Evolutionary conservation across 2,797 vertebrate genomes (phyloP).

Genomic region (Anomalospiza imberbis): DNA sequence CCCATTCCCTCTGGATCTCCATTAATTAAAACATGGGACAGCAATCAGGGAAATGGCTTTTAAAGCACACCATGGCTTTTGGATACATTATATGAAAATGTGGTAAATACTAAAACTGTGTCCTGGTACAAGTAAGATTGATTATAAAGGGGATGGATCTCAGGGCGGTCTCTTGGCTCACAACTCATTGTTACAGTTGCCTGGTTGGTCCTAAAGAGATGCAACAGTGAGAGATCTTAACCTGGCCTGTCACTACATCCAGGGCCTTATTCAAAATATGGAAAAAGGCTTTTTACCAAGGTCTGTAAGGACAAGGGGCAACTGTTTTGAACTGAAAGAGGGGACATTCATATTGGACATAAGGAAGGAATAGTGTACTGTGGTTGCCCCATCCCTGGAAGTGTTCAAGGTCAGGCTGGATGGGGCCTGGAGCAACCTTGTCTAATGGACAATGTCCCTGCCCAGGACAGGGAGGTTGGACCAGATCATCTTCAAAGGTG

Average conservation of each 20-base stretch:
- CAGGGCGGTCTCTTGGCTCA: background rate
- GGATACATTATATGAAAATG: background rate
- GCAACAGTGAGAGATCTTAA: background rate
- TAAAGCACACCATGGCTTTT: background rate
- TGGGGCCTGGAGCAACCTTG: rapidly evolving
- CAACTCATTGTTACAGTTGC: background rate
- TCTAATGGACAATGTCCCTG: background rate
- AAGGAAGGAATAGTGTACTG: background rate
- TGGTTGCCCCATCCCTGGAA: background rate
- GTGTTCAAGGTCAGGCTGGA: background rate
- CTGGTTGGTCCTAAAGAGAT: background rate
- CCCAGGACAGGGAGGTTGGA: no score
- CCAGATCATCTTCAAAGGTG: background rate
- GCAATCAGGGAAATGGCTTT: background rate
- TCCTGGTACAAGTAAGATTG: background rate
- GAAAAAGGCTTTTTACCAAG: background rate
- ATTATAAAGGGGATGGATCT: background rate
- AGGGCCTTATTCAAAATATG: background rate
- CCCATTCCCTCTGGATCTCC: background rate
- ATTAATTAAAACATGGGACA: rapidly evolving
- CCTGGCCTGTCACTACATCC: background rate
- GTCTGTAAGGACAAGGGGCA: background rate
- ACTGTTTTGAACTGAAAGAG: background rate
- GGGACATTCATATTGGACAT: background rate
- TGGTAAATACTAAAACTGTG: background rate